Evolutionary conservation across 2,113 vertebrate species (phyloP).

Genomic region (Thamnophis sirtalis): DNA sequence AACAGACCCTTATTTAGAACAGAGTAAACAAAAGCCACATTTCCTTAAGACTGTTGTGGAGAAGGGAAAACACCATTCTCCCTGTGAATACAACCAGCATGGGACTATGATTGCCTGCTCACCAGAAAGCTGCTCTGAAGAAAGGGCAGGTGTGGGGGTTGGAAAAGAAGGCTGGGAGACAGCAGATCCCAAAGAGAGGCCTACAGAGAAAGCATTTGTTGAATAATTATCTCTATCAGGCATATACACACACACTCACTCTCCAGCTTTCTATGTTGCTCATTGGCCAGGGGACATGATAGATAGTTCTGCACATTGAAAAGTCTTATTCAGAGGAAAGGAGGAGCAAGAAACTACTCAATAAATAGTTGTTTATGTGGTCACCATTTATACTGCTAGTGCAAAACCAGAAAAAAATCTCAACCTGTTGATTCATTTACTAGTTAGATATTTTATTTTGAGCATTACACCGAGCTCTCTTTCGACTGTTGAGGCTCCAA

Average conservation of each 20-base stretch:
- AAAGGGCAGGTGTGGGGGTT: not conserved
- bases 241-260: not conserved
- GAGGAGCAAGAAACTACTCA: not conserved
- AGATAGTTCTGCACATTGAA: not conserved
- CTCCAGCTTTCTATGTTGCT: not conserved
- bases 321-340: not conserved
- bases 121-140: not conserved
- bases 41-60: not conserved
- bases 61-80: not conserved
- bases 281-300: not conserved
- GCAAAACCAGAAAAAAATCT: not conserved
- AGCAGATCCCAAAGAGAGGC: not conserved
- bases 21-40: constrained; percentile 2
- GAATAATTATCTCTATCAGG: not conserved
- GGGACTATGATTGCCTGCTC: not conserved
- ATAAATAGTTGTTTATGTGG: not conserved
- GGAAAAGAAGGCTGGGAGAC: not conserved
- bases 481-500: not conserved
- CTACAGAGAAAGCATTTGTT: not conserved
- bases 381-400: not conserved
- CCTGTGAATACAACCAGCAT: not conserved
- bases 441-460: not conserved
- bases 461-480: not conserved
- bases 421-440: not conserved
- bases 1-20: constrained; percentile 2